Evolutionary conservation across 2,797 vertebrate species (phyloP), one percentile per base, ranked within the genome.

Genomic region (Pelodytes ibericus): DNA sequence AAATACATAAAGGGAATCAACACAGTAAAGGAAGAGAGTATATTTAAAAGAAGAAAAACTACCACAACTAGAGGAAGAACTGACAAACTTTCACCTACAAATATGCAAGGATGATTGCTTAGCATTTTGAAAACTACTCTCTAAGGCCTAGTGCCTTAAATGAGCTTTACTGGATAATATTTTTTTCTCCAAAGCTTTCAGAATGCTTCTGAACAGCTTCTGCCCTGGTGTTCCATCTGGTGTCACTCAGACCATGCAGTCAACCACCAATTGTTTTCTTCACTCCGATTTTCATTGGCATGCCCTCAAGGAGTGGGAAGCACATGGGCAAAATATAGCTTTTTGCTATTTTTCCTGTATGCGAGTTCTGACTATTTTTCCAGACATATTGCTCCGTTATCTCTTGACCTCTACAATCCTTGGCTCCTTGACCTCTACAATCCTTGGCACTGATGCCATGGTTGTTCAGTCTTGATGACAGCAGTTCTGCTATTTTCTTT

Each of bases 381-480:
- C 31, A 63, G 61, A 39, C 36, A 64, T 44, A 25, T 44, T 44
- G 18, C 30, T 3, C 61, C 61, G 41, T 25, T 64, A 8, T 64
- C 49, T n/a, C n/a, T n/a, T n/a, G n/a, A n/a, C n/a, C n/a, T n/a
- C n/a, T n/a, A n/a, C n/a, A n/a, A n/a, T n/a, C n/a, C n/a, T n/a
- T n/a, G 36, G 10, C 58, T 2, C 60, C 68, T 30, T 60, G 68
- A 20, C 65, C 27, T 69, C 65, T 75, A 44, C 65, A 75, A 31
- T 75, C 65, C 8, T 27, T 22, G 15, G 31, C n/a, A 26, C 68
- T 29, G 8, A 69, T 68, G 22, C 20, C 49, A 67, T 75, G 73
- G 18, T 61, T 39, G 30, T 30, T 11, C 27, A 64, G 22, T 63
- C 6, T 51, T 63, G 27, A 41, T 26, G 31, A 15, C 2, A 68